These are phyloP conservation scores for Myotis myotis DNA, from an alignment of 2,797 vertebrate species.

Conservation along the genomic window DNA sequence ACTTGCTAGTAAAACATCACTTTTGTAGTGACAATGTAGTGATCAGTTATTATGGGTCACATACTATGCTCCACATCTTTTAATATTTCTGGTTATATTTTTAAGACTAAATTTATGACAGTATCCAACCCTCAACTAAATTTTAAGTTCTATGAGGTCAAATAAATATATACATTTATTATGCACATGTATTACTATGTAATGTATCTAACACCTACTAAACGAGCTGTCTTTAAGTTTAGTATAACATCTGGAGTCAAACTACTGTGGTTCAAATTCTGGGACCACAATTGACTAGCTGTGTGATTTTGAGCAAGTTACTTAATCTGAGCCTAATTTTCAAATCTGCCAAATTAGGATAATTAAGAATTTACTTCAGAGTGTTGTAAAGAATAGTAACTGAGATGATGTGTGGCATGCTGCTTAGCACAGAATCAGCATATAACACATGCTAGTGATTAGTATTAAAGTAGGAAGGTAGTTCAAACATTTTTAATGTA, in stretches of 20 bases:
- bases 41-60: neutral
- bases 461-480: neutral
- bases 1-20: neutral
- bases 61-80: neutral
- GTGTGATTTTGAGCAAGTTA: neutral
- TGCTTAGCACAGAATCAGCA: neutral
- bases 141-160: neutral
- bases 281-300: neutral
- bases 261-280: neutral
- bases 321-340: neutral
- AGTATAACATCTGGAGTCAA: neutral
- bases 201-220: neutral
- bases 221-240: neutral
- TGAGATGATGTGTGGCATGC: neutral
- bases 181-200: neutral
- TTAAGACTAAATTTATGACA: neutral
- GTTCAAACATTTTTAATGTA: neutral
- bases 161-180: neutral
- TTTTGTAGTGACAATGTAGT: neutral
- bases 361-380: neutral
- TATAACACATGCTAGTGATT: neutral
- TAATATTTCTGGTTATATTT: neutral
- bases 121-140: neutral
- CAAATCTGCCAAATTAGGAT: neutral
- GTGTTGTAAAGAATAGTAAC: neutral